Base-by-base conservation (phyloP, 1,140 invertebrate genomes). In the Diorhabda elongata region DNA sequence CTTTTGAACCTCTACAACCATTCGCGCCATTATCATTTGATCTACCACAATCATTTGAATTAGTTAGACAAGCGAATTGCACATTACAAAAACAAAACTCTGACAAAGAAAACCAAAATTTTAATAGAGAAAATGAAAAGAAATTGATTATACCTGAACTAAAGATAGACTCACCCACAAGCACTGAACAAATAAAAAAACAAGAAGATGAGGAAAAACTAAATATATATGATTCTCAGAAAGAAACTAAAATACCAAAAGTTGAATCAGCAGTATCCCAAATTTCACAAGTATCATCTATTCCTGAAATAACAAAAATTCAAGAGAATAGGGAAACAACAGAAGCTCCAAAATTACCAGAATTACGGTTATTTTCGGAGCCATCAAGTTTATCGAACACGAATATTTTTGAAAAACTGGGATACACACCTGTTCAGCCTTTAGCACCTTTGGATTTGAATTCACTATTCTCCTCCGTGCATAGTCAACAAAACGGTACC, bases 11-110 rank as follows among this genome's bases (percentile, higher is more conserved):
- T 3, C 60, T 75, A 5, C 69, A 76, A 68, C 77, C 76, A 26
- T 77, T 78, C 58, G 75, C 76, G 64, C 70, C 72, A 3, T 73
- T 76, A 67, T 71, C 71, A 26, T 76, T 77, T 64, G 75, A 76
- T 66, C 73, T 72, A 7, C 61, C 75, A 41, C 69, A 75, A 67
- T 74, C 77, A 42, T 75, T 78, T 61, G 78, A 79, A 42, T 45
- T 78, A 43, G 73, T 74, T 3, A 75, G 76, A 68, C 72, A 79
- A 68, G 59, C 74, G 42, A 59, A 74, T 66, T 58, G 59, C 61
- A 58, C 42, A 11, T 26, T 58, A 45, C 59, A 60, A 11, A 42
- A 64, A 8, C 63, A 64, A 5, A 52, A 42, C 3, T 3, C 11
- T 3, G 5, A n/a, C 4, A 7, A 3, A 9, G 63, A 56, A 52